phyloP scores from a whole-genome alignment of 2,113 vertebrate genomes.

The Mola mola region DNA sequence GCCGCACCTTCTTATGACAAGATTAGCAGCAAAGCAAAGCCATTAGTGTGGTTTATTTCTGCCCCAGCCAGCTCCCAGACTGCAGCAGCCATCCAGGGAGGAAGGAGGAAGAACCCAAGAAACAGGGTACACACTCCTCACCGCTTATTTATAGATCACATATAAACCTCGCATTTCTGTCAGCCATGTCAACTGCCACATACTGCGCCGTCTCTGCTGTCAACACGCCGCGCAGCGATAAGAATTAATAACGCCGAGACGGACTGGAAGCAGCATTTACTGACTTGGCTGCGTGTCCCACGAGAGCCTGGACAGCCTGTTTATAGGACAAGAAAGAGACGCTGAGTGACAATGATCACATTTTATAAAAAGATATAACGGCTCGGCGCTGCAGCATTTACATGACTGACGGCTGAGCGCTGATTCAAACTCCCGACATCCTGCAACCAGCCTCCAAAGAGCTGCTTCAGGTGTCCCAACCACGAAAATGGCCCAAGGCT shows the following conservation, averaged over 20 bases:
- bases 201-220: conserved; percentile 63
- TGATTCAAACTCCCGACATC: too few relatives aligned
- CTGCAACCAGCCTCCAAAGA: too few relatives aligned
- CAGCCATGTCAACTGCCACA: conserved; percentile 64
- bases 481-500: too few relatives aligned
- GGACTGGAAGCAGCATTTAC: conserved; percentile 41
- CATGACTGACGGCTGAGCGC: too few relatives aligned
- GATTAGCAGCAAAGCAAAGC: conserved; percentile 81
- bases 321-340: too few relatives aligned
- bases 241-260: conserved; percentile 54
- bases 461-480: too few relatives aligned
- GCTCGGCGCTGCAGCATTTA: too few relatives aligned
- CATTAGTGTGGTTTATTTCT: conserved; percentile 77
- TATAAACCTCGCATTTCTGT: conserved; percentile 52
- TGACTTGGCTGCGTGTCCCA: conserved; percentile 42
- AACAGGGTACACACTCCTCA: conserved; percentile 53
- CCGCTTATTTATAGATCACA: conserved; percentile 68
- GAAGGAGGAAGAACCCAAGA: conserved; percentile 10
- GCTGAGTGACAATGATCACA: too few relatives aligned
- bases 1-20: conserved; percentile 79
- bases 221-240: conserved; percentile 37
- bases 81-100: conserved; percentile 57
- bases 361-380: too few relatives aligned
- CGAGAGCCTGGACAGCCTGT: conserved; percentile 23
- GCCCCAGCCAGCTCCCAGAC: conserved; percentile 63